Percentiles rank a stretch among this genome's conserved stretches.
Evolutionary conservation across 2,113 vertebrate genomes (phyloP).

Genomic region (Pelodiscus sinensis): DNA sequence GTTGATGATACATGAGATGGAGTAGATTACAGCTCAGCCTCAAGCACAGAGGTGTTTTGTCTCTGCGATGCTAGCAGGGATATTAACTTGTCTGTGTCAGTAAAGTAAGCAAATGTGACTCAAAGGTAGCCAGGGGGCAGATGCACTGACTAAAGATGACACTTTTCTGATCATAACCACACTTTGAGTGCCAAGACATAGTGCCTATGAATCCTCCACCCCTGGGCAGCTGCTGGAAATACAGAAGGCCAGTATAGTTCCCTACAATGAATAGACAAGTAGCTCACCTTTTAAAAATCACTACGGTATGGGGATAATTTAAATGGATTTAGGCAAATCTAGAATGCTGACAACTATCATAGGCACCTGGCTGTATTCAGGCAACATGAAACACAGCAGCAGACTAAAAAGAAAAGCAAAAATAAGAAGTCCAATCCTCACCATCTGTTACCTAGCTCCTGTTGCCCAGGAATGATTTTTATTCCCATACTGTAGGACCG

Average conservation of each 20-base stretch:
- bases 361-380: not conserved
- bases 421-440: not conserved
- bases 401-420: not conserved
- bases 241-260: not conserved
- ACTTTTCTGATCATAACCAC: slow-evolving; percentile 27
- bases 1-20: not conserved
- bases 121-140: slow-evolving; percentile 19
- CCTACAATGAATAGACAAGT: not conserved
- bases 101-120: slow-evolving; percentile 45
- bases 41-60: slow-evolving; percentile 38
- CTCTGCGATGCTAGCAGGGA: not conserved
- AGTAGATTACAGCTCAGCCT: slow-evolving; percentile 44
- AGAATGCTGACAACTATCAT: not conserved
- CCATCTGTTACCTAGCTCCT: slow-evolving; percentile 21
- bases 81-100: slow-evolving; percentile 43
- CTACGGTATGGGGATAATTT: not conserved
- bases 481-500: slow-evolving; percentile 35
- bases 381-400: not conserved
- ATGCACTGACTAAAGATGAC: slow-evolving; percentile 9
- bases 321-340: not conserved
- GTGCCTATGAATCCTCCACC: not conserved
- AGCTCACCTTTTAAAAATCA: not conserved
- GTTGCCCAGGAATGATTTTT: slow-evolving; percentile 33
- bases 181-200: not conserved
- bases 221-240: slow-evolving; percentile 32